These are phyloP conservation scores for Invenusta paracnida DNA, from an alignment of 2,888 invertebrate genomes.

Conservation along the genomic window DNA sequence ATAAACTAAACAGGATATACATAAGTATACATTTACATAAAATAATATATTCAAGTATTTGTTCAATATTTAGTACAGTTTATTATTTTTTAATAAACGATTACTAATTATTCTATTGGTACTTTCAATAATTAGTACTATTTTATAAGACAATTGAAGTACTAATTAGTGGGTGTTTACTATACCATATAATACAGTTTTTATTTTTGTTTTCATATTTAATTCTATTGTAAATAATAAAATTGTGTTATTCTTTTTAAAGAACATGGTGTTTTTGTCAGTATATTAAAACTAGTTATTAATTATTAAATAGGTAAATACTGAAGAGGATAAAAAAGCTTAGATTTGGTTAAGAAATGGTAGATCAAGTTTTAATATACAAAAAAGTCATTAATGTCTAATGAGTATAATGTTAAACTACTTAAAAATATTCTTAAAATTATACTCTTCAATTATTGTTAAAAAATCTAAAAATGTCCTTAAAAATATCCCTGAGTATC, in stretches of 20 bases:
- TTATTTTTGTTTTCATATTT: not conserved
- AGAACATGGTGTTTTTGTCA: not conserved
- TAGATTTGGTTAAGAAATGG: too few relatives aligned
- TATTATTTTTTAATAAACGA: not conserved
- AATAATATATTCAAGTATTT: not conserved
- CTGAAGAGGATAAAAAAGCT: not conserved
- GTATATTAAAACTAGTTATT: not conserved
- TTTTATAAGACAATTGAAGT: conserved; percentile 9
- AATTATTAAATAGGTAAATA: not conserved
- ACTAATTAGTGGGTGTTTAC: conserved; percentile 12
- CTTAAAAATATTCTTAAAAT: not conserved
- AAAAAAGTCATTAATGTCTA: not conserved
- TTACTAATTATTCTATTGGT: not conserved
- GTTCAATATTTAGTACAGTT: not conserved
- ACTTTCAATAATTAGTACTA: not conserved
- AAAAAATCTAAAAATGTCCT: too few relatives aligned
- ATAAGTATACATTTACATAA: not conserved
- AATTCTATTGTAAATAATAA: not conserved
- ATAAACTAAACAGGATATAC: not conserved
- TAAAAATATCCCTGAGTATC: too few relatives aligned
- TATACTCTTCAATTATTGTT: not conserved
- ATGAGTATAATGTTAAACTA: not conserved
- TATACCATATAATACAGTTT: not conserved
- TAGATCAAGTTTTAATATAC: not conserved
- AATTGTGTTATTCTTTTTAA: not conserved